Evolutionary conservation across 2,888 invertebrate genomes (phyloP), one percentile per base, ranked within the genome.

Genomic region (Clanis bilineata): DNA sequence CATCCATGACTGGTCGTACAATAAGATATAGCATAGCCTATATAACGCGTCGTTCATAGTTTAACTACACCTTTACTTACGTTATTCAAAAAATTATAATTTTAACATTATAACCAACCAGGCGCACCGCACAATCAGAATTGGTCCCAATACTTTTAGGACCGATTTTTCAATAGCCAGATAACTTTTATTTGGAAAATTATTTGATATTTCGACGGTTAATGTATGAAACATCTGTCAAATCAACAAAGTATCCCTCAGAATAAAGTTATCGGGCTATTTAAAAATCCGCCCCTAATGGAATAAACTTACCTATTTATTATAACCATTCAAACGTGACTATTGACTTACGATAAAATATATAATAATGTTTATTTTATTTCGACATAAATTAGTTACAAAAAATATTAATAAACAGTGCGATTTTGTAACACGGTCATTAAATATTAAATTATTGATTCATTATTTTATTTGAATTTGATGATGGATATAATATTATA

Each of bases 341-440:
- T 51, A 3, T 28, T 51, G 18, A 51, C 51, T 51, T 36, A 36
- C 12, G 5, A 36, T 51, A 51, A 32, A 32, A 32, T 51, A 51
- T 15, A n/a, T n/a, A n/a, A n/a, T n/a, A n/a, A n/a, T n/a, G n/a
- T 12, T 28, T 18, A 28, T 51, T 36, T 32, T 5, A 32, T 32
- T 32, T 18, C 32, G 10, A 18, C 32, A 51, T 51, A 51, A 28
- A 51, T 51, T 47, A 25, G 7, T 47, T 32, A 10, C 7, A n/a
- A 23, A 44, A 25, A 25, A 47, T 23, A 45, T 23, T 47, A 25
- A 45, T 45, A 32, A 51, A 51, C 47, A 28, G 47, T 47, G 47
- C 47, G 25, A 25, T 25, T 47, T 28, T 28, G 28, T 25, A 28
- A 47, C 51, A 51, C 51, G 32, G 32, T 32, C 10, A 10, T 51